phyloP scores from a whole-genome alignment of 2,888 invertebrate species.

The Didymodactylos carnosus region DNA sequence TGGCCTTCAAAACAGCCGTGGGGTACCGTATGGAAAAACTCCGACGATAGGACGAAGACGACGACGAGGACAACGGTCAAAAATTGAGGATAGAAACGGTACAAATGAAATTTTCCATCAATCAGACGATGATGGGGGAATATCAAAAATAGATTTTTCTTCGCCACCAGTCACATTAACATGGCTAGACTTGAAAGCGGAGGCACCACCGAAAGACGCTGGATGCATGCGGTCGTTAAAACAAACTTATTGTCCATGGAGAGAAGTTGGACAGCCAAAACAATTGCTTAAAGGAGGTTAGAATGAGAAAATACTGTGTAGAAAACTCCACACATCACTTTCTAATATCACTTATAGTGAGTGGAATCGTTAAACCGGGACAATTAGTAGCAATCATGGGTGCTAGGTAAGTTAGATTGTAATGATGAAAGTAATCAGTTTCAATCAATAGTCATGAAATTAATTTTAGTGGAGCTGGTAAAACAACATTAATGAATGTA shows the following conservation, averaged over 20 bases:
- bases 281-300: background rate
- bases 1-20: too few species aligned
- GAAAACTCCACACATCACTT: background rate
- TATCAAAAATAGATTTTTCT: background rate
- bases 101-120: too few species aligned
- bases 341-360: background rate
- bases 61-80: background rate
- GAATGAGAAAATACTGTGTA: background rate
- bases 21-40: background rate
- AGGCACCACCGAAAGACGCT: background rate
- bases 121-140: background rate
- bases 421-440: too few species aligned
- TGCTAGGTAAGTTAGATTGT: background rate
- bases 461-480: constrained; percentile 40
- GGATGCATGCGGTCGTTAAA: background rate
- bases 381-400: constrained; percentile 14
- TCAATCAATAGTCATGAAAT: background rate
- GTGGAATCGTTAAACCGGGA: constrained; percentile 7
- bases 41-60: too few species aligned
- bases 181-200: background rate
- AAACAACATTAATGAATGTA: constrained; percentile 74
- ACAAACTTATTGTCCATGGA: background rate
- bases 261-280: background rate
- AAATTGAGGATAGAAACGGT: too few species aligned
- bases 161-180: background rate